A percentile compares a stretch with the other conserved stretches of the same genome.
Conservation (phyloP, 2,113 vertebrate genomes). For the Zootoca vivipara region DNA sequence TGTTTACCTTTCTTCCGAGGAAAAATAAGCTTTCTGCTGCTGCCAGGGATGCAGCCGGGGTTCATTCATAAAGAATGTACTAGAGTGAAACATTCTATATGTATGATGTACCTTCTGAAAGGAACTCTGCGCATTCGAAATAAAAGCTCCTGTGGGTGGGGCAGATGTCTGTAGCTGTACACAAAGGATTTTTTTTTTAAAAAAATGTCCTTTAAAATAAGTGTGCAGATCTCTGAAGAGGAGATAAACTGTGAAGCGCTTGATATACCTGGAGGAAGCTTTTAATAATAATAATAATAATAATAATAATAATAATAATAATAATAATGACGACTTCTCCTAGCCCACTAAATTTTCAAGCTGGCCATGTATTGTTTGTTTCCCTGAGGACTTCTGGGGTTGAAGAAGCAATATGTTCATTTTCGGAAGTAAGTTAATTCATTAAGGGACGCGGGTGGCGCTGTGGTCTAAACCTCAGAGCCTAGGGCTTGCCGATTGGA, state of each 20-base stretch:
- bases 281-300: no score
- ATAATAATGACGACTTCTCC: no score
- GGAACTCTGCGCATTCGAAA: background rate
- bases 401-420: no score
- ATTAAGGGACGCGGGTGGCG: no score
- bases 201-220: background rate
- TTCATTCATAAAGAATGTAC: constrained; percentile 6
- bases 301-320: no score
- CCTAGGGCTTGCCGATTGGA: no score
- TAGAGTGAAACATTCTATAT: background rate
- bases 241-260: background rate
- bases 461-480: no score
- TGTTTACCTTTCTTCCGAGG: background rate
- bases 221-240: background rate
- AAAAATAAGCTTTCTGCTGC: background rate
- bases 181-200: background rate
- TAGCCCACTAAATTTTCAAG: no score
- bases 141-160: background rate
- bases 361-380: no score
- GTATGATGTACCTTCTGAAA: background rate
- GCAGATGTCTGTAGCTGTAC: background rate
- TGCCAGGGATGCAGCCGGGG: background rate
- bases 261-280: background rate
- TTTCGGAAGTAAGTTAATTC: no score
- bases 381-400: no score